Conservation (phyloP, 2,888 invertebrate species). For the Phortica magna region DNA sequence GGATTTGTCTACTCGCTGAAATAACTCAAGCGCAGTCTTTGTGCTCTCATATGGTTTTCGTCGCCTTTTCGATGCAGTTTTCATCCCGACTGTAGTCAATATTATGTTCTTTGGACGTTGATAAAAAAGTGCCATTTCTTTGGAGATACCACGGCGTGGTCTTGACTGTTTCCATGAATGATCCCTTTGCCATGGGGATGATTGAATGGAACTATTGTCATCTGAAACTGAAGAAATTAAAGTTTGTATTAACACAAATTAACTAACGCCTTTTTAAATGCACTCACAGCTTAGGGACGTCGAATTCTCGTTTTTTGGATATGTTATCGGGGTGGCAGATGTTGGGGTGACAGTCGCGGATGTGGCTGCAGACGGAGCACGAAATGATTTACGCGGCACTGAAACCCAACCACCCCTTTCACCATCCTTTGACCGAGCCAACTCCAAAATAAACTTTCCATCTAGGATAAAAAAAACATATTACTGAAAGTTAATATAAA, state of each 20-base stretch:
- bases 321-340: slow-evolving; percentile 75
- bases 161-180: slow-evolving; percentile 92
- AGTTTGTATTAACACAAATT: not conserved
- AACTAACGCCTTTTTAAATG: not conserved
- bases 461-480: slow-evolving; percentile 80
- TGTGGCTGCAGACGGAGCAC: slow-evolving; percentile 86
- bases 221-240: slow-evolving; percentile 83
- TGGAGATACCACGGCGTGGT: slow-evolving; percentile 86
- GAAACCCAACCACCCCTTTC: slow-evolving; percentile 93
- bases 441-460: slow-evolving; percentile 93
- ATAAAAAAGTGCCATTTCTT: slow-evolving; percentile 84
- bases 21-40: slow-evolving; percentile 46
- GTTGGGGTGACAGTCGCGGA: slow-evolving; percentile 80
- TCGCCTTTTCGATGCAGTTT: slow-evolving; percentile 79
- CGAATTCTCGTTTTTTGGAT: slow-evolving; percentile 85
- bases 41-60: slow-evolving; percentile 83
- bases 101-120: slow-evolving; percentile 69
- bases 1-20: slow-evolving; percentile 46
- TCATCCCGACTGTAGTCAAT: slow-evolving; percentile 63
- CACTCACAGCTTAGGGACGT: slow-evolving; percentile 88
- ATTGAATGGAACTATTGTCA: slow-evolving; percentile 93
- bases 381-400: slow-evolving; percentile 92
- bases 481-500: not conserved
- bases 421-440: slow-evolving; percentile 87
- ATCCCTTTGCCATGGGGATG: slow-evolving; percentile 94